These are phyloP conservation scores for Orchestia grillus DNA, from an alignment of 1,140 invertebrate species.

Conservation along the genomic window DNA sequence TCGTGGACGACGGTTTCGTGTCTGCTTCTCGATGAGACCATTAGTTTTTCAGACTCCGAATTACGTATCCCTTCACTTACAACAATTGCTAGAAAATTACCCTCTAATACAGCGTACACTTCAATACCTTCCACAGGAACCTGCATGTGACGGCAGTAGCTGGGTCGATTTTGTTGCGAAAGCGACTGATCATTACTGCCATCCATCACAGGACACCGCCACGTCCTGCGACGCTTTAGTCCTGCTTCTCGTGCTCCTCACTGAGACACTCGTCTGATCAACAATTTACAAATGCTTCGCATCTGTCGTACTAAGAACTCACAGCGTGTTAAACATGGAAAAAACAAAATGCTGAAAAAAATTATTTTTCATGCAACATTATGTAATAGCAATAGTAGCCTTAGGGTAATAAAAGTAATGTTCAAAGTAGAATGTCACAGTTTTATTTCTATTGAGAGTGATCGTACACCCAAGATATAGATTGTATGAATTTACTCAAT, in stretches of 20 bases:
- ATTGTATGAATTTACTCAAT: too few relatives aligned
- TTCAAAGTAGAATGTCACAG: too few relatives aligned
- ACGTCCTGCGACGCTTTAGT: neutral
- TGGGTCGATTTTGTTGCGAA: conserved; percentile 29
- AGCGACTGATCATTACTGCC: conserved; percentile 31
- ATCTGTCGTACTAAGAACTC: neutral
- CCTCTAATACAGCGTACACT: neutral
- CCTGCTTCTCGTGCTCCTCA: neutral
- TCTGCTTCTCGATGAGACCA: neutral
- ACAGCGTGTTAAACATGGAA: neutral
- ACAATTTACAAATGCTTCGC: neutral
- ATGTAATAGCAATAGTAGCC: too few relatives aligned
- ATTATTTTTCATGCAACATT: too few relatives aligned
- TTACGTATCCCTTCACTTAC: conserved; percentile 4
- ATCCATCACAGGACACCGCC: neutral
- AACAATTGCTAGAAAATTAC: neutral
- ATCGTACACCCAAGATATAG: too few relatives aligned
- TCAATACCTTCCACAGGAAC: neutral
- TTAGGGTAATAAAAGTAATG: too few relatives aligned
- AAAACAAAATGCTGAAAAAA: too few relatives aligned
- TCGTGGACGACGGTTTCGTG: neutral
- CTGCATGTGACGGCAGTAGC: neutral
- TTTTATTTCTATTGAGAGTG: too few relatives aligned
- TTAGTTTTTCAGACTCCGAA: neutral
- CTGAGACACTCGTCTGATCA: neutral